A percentile compares a stretch with the other conserved stretches of the same genome.
phyloP scores from a whole-genome alignment of 2,113 vertebrate genomes.

The Fulica atra region DNA sequence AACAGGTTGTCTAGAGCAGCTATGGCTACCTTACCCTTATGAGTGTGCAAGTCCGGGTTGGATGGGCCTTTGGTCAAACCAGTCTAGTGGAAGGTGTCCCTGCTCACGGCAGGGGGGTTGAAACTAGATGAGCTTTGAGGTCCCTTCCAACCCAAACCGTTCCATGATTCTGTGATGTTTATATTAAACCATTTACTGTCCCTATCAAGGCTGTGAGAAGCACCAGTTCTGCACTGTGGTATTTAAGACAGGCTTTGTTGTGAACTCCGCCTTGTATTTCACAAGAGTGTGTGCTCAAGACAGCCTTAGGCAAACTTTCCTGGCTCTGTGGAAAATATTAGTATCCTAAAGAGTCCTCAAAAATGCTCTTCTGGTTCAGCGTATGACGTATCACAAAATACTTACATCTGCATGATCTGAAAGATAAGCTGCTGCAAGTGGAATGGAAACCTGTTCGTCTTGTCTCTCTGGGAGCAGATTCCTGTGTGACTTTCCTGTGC shows the following conservation, averaged over 20 bases:
- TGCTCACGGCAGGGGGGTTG: too few relatives aligned
- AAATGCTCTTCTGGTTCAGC: neutral
- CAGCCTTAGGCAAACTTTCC: neutral
- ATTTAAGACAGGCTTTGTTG: neutral
- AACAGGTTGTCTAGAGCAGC: too few relatives aligned
- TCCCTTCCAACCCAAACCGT: too few relatives aligned
- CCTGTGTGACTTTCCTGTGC: neutral
- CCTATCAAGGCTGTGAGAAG: neutral
- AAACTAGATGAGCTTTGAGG: too few relatives aligned
- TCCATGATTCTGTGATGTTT: too few relatives aligned
- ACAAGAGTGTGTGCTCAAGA: neutral
- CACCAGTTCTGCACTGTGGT: neutral
- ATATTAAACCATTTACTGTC: neutral
- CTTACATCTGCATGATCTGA: neutral
- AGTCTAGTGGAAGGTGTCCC: too few relatives aligned
- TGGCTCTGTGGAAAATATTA: neutral
- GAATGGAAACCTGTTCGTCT: neutral
- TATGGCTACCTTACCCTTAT: too few relatives aligned
- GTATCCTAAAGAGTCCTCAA: neutral
- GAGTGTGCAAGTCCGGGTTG: too few relatives aligned
- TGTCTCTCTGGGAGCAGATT: neutral
- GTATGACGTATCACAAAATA: neutral
- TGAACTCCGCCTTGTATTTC: neutral
- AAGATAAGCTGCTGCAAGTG: neutral
- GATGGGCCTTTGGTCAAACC: too few relatives aligned